Percentiles rank a stretch among this genome's conserved stretches.
Conservation (phyloP, 2,888 invertebrate species). For the Nycteola revayana region DNA sequence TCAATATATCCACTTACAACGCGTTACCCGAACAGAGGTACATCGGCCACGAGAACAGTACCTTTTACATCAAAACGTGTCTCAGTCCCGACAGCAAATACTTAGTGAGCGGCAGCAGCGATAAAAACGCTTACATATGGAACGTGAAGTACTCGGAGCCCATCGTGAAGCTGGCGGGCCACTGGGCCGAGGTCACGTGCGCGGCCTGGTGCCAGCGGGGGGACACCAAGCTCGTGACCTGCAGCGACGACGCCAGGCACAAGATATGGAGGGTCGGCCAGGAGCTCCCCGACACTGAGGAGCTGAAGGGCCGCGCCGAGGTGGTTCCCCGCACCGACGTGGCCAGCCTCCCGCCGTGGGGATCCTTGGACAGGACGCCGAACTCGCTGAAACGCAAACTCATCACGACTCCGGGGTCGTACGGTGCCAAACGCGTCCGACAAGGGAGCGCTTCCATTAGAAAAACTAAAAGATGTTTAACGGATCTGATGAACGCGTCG, state of each 20-base stretch:
- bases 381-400: slow-evolving; percentile 65
- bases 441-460: slow-evolving; percentile 23
- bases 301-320: slow-evolving; percentile 61
- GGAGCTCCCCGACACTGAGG: slow-evolving; percentile 55
- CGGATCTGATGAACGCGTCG: slow-evolving; percentile 59
- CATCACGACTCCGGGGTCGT: slow-evolving; percentile 37
- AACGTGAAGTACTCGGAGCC: slow-evolving; percentile 85
- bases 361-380: slow-evolving; percentile 71
- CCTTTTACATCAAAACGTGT: slow-evolving; percentile 92
- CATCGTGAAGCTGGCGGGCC: slow-evolving; percentile 87
- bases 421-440: slow-evolving; percentile 35
- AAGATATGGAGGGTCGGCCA: slow-evolving; percentile 88
- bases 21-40: slow-evolving; percentile 84
- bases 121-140: slow-evolving; percentile 94
- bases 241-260: slow-evolving; percentile 91
- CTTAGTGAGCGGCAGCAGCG: slow-evolving; percentile 94
- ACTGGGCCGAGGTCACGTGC: slow-evolving; percentile 93
- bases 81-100: slow-evolving; percentile 91
- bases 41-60: slow-evolving; percentile 88
- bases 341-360: slow-evolving; percentile 45
- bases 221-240: slow-evolving; percentile 86
- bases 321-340: slow-evolving; percentile 40
- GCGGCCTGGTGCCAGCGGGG: slow-evolving; percentile 88
- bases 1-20: slow-evolving; percentile 87
- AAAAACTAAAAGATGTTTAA: slow-evolving; percentile 66